Base-by-base conservation (phyloP, 1,140 invertebrate genomes). In the Campoletis sonorensis region DNA sequence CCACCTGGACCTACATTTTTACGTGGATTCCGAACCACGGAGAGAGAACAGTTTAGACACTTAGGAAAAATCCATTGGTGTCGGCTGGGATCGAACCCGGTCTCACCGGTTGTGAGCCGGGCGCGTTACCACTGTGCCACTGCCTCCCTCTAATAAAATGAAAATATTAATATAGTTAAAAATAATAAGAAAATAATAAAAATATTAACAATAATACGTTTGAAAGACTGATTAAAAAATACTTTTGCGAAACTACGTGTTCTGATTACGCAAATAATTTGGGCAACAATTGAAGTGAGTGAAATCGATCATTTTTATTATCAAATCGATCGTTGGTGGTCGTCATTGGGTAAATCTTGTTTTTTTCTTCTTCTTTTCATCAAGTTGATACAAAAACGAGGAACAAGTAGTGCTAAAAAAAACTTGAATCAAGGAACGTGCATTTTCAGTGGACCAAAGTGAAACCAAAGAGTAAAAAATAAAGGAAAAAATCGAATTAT, bases 221-320 rank as follows among this genome's bases (percentile, higher is more conserved):
- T 54, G 37, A 49, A 79, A 79, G 78, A 37, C 78, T 79, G 78
- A 79, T 70, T 79, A 79, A 26, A 79, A 26, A n/a, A 78, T 78
- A 78, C 64, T 30, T 58, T 67, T 58, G 10, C 27, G 23, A 78
- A 75, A n/a, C 33, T 75, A 45, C 18, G 26, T 27, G 13, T 37
- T 37, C 49, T 58, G 0, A 11, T 18, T 58, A 11, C 1, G 23
- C 61, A 3, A 13, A 27, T 26, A 26, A 67, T 26, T 26, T 27
- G 61, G 13, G 61, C 4, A 67, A 26, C n/a, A 23, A 30, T 16
- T 15, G 23, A 27, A 30, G 21, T 4, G 61, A 30, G 54, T 45
- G 11, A 45, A 45, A 58, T 21, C 10, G 3, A n/a, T 23, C 3
- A 10, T 58, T 13, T 7, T n/a, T 21, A n/a, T 58, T 21, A n/a